Conservation (phyloP, 2,113 vertebrate genomes). For the Sclerurus mexicanus region DNA sequence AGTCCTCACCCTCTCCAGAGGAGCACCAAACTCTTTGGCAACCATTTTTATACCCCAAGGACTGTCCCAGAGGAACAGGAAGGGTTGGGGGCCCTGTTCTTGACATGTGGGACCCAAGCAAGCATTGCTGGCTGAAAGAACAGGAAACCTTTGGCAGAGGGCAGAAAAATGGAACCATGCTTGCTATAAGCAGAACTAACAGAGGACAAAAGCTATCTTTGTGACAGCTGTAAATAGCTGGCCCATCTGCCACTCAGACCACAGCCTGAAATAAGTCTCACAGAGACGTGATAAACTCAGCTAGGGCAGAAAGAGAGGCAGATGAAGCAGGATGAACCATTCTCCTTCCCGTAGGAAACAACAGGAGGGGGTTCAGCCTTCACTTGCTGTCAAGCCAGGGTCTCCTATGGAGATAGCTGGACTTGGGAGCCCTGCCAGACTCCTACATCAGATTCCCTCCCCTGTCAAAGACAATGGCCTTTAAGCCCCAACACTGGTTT, state of each 20-base stretch:
- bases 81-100: background rate
- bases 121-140: background rate
- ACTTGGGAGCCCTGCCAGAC: accelerated
- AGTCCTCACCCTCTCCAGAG: background rate
- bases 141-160: background rate
- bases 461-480: background rate
- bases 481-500: background rate
- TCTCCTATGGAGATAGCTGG: accelerated
- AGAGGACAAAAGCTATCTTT: background rate
- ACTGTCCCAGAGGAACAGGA: background rate
- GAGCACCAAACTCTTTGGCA: background rate
- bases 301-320: background rate
- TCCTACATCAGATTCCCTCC: background rate
- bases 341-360: background rate
- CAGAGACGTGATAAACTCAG: background rate
- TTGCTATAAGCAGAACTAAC: background rate
- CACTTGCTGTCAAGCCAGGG: background rate
- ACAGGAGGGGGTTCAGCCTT: background rate
- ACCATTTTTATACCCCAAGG: background rate
- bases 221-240: background rate
- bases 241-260: background rate
- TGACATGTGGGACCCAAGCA: accelerated
- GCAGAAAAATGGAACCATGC: background rate
- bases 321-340: background rate
- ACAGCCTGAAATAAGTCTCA: background rate